phyloP scores from a whole-genome alignment of 2,113 vertebrate species.

The Lampris megalopsis region DNA sequence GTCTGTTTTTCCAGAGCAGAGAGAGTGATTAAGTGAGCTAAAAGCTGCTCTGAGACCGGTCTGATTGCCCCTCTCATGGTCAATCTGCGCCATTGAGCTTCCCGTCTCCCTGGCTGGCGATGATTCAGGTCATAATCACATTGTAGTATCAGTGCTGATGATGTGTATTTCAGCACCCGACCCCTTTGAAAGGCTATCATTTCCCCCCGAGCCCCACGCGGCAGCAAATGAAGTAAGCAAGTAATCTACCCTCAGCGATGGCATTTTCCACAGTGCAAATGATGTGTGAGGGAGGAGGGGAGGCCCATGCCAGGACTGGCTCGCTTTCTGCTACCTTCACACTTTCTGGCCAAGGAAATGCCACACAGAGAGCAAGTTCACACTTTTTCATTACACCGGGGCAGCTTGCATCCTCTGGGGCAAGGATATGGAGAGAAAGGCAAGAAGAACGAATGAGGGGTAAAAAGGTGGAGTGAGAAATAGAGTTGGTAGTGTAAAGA shows the following conservation, averaged over 20 bases:
- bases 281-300: constrained; percentile 69
- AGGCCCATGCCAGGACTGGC: constrained; percentile 61
- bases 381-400: constrained; percentile 72
- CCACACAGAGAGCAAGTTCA: constrained; percentile 69
- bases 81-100: constrained; percentile 60
- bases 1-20: constrained; percentile 37
- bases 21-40: constrained; percentile 59
- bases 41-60: constrained; percentile 65
- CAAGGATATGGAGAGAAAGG: constrained; percentile 45
- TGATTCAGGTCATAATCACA: constrained; percentile 74
- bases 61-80: constrained; percentile 64
- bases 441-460: constrained; percentile 35
- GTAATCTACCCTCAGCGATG: constrained; percentile 70
- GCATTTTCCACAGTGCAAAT: constrained; percentile 77
- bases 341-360: constrained; percentile 73
- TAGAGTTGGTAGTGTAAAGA: constrained; percentile 43
- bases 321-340: constrained; percentile 74
- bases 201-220: constrained; percentile 58
- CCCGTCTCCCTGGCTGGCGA: constrained; percentile 52
- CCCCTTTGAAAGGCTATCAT: constrained; percentile 64
- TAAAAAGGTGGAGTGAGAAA: constrained; percentile 18
- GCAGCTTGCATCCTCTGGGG: constrained; percentile 61
- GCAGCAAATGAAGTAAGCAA: constrained; percentile 77
- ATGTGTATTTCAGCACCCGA: constrained; percentile 64
- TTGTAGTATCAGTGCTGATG: constrained; percentile 69